A percentile compares a stretch with the other conserved stretches of the same genome.
These are phyloP conservation scores for Heliopora coerulea DNA, from an alignment of 92 coral and sea anemone genomes.

Conservation along the genomic window DNA sequence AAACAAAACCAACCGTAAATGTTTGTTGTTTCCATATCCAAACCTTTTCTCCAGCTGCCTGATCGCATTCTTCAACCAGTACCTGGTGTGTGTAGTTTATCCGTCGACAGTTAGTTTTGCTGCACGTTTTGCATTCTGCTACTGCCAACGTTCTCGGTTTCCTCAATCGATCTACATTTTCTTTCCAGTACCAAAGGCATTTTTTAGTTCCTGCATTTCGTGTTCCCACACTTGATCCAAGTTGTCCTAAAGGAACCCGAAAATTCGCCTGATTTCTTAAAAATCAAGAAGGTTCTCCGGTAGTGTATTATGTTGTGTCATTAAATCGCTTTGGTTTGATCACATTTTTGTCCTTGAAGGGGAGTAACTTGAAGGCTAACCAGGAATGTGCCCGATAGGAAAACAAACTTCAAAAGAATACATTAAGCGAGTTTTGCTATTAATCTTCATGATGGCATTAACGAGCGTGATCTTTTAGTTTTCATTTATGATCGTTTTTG, in stretches of 20 bases:
- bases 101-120: slow-evolving; percentile 37
- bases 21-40: slow-evolving; percentile 50
- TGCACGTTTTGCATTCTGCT: slow-evolving; percentile 52
- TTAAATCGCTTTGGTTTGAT: background rate
- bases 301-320: background rate
- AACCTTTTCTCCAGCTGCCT: slow-evolving; percentile 48
- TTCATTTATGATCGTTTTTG: no score
- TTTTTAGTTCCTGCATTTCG: slow-evolving; percentile 22
- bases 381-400: background rate
- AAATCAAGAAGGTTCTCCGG: slow-evolving; percentile 8
- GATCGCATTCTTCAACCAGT: slow-evolving; percentile 41
- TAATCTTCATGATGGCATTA: no score
- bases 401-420: background rate
- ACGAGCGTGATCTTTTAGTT: no score
- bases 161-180: slow-evolving; percentile 38
- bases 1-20: slow-evolving; percentile 40
- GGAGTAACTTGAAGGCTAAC: background rate
- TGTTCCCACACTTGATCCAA: background rate
- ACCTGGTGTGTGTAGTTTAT: slow-evolving; percentile 47
- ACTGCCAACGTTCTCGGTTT: slow-evolving; percentile 46
- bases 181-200: slow-evolving; percentile 55
- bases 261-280: slow-evolving; percentile 6
- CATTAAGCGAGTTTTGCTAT: no score
- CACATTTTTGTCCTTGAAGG: no score
- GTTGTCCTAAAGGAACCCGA: slow-evolving; percentile 29